Evolutionary conservation across 2,113 vertebrate genomes (phyloP), one percentile per base, ranked within the genome.

Genomic region (Rana temporaria): DNA sequence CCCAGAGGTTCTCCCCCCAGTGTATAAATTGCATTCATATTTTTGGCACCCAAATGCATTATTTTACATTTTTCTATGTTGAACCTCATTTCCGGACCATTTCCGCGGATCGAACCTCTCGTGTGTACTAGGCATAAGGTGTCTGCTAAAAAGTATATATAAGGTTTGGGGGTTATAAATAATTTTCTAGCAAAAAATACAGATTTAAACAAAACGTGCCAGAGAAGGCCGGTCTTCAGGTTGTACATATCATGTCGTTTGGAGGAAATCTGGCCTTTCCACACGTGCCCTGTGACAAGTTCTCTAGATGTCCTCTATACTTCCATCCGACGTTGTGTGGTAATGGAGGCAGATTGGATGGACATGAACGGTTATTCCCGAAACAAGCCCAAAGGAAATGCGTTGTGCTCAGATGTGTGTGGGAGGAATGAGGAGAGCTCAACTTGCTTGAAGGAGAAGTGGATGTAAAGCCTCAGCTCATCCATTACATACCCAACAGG

Each of bases 321-420:
- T 77, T 77, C 60, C 64, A n/a, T n/a, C 4, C 64, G 74, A 64
- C 60, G 22, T 64, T 64, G 38, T 64, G 34, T 57, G 48, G 32
- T 19, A 59, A 18, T 17, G 52, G 72, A 74, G 38, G 62, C 55
- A 64, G 57, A 77, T 64, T 64, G 59, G 6, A 26, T 52, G 38
- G 38, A 77, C 62, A 26, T 24, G 6, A 64, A 64, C 19, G 38
- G 59, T 53, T 26, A n/a, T 18, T 63, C 59, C 18, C 64, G 19
- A 64, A 64, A 22, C 20, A 77, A 24, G 34, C 60, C 59, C 74
- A 64, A 18, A 20, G 74, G 74, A 53, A 22, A 17, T 1, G 22
- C 64, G 14, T 64, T 64, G n/a, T 52, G 38, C n/a, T 26, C 16
- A 77, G 38, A 64, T 57, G n/a, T 38, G n/a, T 38, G n/a, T 72